Conservation (phyloP, 2,113 vertebrate species). For the Melanocharis versteri region DNA sequence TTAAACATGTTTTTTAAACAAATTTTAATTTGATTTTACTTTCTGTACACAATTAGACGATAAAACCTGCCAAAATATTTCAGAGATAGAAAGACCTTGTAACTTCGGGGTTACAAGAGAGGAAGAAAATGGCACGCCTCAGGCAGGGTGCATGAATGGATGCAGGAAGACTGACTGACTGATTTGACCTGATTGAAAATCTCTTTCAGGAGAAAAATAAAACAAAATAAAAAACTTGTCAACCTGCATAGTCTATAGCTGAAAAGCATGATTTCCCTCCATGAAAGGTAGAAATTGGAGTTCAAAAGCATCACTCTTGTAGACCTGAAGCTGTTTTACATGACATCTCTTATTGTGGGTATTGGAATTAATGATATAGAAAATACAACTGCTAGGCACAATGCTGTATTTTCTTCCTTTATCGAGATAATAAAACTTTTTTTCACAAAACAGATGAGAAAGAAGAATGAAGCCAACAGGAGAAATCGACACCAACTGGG, state of each 20-base stretch:
- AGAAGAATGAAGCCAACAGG: background rate
- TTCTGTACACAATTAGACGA: background rate
- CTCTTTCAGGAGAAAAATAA: background rate
- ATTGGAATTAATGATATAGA: slow-evolving; percentile 52
- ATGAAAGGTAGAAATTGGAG: background rate
- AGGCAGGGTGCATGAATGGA: background rate
- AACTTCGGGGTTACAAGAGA: background rate
- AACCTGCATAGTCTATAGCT: background rate
- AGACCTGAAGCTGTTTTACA: background rate
- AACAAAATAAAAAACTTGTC: background rate
- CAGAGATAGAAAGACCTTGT: background rate
- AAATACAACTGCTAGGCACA: slow-evolving; percentile 29
- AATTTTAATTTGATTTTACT: background rate
- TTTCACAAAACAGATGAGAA: slow-evolving; percentile 17
- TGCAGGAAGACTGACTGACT: background rate
- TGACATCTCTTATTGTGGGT: slow-evolving; percentile 1
- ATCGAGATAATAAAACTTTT: slow-evolving; percentile 31
- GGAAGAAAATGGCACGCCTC: background rate
- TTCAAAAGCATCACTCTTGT: background rate
- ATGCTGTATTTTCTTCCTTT: background rate
- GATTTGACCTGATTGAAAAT: background rate
- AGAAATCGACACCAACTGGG: slow-evolving; percentile 32
- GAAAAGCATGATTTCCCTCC: background rate
- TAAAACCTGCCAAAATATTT: background rate
- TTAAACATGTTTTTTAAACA: too few species aligned